phyloP scores from a whole-genome alignment of 2,888 invertebrate species.

The Rhagium mordax region DNA sequence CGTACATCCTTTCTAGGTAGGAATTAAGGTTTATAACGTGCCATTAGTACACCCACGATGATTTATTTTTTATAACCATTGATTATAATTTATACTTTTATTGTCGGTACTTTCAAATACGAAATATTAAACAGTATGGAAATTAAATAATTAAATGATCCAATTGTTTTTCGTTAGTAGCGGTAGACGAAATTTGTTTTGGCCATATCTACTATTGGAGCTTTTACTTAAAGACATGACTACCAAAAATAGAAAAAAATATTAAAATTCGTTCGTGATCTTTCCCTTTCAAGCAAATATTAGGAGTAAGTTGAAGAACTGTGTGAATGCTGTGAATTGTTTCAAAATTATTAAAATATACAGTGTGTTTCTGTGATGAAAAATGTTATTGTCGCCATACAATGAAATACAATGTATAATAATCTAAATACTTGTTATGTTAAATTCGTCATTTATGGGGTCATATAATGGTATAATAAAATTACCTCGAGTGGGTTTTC shows the following conservation, averaged over 20 bases:
- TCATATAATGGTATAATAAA: slow-evolving; percentile 19
- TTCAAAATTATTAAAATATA: too few relatives aligned
- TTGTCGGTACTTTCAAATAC: not conserved
- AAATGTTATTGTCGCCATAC: not conserved
- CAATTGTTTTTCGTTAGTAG: too few relatives aligned
- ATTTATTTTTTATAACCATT: slow-evolving; percentile 28
- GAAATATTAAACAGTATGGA: not conserved
- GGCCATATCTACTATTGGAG: too few relatives aligned
- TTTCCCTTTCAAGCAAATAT: too few relatives aligned
- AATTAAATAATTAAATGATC: not conserved
- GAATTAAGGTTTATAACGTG: slow-evolving; percentile 25
- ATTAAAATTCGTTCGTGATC: too few relatives aligned
- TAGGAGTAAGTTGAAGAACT: too few relatives aligned
- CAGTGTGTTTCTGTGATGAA: not conserved
- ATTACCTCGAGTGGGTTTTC: slow-evolving; percentile 3
- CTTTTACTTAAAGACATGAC: too few relatives aligned
- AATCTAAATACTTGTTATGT: not conserved
- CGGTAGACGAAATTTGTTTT: too few relatives aligned
- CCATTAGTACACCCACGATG: slow-evolving; percentile 26
- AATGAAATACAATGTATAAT: not conserved
- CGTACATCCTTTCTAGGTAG: slow-evolving; percentile 14
- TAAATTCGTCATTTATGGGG: slow-evolving; percentile 15
- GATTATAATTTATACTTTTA: slow-evolving; percentile 15
- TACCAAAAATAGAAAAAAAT: too few relatives aligned
- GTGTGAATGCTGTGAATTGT: too few relatives aligned